Percentiles rank a stretch among this genome's conserved stretches.
phyloP scores from a whole-genome alignment of 1,140 invertebrate genomes.

The Ridgeia piscesae region DNA sequence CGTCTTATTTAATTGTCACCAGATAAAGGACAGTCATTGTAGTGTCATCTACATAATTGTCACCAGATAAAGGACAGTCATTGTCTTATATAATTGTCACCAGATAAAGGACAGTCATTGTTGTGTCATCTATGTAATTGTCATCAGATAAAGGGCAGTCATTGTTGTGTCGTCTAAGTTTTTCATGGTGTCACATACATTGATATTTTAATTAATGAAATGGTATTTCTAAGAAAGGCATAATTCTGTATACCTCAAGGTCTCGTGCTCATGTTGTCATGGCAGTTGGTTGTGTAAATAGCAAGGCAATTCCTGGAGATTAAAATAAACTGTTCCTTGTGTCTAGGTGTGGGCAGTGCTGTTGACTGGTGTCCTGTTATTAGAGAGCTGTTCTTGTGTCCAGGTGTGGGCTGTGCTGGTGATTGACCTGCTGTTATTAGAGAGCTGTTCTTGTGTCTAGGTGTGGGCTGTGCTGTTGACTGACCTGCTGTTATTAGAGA shows the following conservation, averaged over 20 bases:
- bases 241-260: background rate
- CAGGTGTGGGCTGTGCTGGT: constrained; percentile 7
- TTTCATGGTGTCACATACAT: no score
- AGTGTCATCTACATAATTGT: no score
- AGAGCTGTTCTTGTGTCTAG: background rate
- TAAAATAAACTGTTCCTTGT: background rate
- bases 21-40: no score
- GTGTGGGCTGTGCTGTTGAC: constrained; percentile 6
- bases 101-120: no score
- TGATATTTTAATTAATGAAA: no score
- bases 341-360: constrained; percentile 6
- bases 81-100: no score
- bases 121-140: no score
- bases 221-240: background rate
- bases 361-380: background rate
- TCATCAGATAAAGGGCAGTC: background rate
- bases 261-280: background rate
- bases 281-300: background rate
- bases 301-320: no score
- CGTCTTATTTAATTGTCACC: no score
- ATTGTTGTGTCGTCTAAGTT: no score
- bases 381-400: background rate
- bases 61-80: no score
- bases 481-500: background rate
- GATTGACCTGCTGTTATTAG: background rate